A percentile compares a stretch with the other conserved stretches of the same genome.
phyloP scores from a whole-genome alignment of 2,888 invertebrate species.

The Eupithecia abbreviata region DNA sequence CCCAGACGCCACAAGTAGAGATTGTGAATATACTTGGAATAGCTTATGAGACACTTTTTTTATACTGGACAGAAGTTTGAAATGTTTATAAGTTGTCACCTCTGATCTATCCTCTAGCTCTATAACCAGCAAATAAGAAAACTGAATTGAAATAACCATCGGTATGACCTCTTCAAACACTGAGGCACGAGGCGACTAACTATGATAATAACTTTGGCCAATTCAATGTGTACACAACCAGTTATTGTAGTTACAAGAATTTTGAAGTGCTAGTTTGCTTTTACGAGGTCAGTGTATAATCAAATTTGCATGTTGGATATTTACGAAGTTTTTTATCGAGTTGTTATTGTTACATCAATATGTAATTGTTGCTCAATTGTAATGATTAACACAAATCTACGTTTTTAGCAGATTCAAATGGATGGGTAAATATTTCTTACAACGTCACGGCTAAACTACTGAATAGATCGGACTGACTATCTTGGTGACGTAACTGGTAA shows the following conservation, averaged over 20 bases:
- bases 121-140: conserved; percentile 20
- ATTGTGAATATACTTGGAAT: not conserved
- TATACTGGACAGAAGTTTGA: not conserved
- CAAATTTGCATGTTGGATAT: not conserved
- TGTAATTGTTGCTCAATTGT: not conserved
- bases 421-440: not conserved
- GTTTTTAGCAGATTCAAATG: not conserved
- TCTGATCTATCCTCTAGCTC: conserved; percentile 5
- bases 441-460: not conserved
- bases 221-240: conserved; percentile 31
- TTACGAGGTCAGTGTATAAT: conserved; percentile 21
- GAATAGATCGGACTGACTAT: too few relatives aligned
- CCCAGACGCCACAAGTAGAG: not conserved
- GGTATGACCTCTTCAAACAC: conserved; percentile 64
- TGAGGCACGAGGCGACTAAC: conserved; percentile 60
- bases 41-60: not conserved
- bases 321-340: not conserved
- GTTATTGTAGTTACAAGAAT: conserved; percentile 21
- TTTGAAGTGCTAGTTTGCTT: conserved; percentile 25
- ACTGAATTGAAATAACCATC: conserved; percentile 72
- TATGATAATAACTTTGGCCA: conserved; percentile 31
- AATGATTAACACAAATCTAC: conserved; percentile 4
- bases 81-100: not conserved
- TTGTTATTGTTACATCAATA: not conserved
- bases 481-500: not conserved